Evolutionary conservation across 1,140 invertebrate species (phyloP).

Genomic region (Euschistus heros): DNA sequence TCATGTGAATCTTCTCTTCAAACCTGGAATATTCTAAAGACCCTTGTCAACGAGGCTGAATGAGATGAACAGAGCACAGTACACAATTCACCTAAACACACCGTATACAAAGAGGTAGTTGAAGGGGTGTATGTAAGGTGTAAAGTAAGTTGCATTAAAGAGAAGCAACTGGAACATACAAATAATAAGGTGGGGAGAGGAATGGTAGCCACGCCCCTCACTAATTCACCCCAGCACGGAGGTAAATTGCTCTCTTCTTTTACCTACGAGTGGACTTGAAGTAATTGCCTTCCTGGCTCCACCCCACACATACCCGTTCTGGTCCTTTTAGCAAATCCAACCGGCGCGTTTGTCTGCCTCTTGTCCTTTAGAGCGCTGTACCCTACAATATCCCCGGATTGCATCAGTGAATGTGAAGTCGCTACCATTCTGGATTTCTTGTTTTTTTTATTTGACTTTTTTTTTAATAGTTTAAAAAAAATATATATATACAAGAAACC

Average conservation of each 20-base stretch:
- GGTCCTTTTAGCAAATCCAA: slow-evolving; percentile 6
- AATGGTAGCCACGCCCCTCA: slow-evolving; percentile 3
- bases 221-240: slow-evolving; percentile 3
- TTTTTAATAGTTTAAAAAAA: too few relatives aligned
- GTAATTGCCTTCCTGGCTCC: slow-evolving; percentile 9
- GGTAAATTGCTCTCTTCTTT: slow-evolving; percentile 15
- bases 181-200: not conserved
- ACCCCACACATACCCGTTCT: not conserved
- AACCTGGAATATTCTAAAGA: not conserved
- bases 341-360: not conserved
- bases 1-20: not conserved
- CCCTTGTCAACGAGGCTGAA: not conserved
- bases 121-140: too few relatives aligned
- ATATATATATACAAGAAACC: too few relatives aligned
- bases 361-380: not conserved
- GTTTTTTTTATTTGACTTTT: too few relatives aligned
- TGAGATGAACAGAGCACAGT: too few relatives aligned
- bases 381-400: too few relatives aligned
- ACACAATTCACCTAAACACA: too few relatives aligned
- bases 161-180: slow-evolving; percentile 5
- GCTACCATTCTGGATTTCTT: too few relatives aligned
- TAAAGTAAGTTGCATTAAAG: not conserved
- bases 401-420: too few relatives aligned
- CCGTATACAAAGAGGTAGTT: too few relatives aligned
- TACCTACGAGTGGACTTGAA: slow-evolving; percentile 15